Percentiles rank a stretch among this genome's conserved stretches.
phyloP scores from a whole-genome alignment of 2,797 vertebrate species.

The Scarus forsteni region DNA sequence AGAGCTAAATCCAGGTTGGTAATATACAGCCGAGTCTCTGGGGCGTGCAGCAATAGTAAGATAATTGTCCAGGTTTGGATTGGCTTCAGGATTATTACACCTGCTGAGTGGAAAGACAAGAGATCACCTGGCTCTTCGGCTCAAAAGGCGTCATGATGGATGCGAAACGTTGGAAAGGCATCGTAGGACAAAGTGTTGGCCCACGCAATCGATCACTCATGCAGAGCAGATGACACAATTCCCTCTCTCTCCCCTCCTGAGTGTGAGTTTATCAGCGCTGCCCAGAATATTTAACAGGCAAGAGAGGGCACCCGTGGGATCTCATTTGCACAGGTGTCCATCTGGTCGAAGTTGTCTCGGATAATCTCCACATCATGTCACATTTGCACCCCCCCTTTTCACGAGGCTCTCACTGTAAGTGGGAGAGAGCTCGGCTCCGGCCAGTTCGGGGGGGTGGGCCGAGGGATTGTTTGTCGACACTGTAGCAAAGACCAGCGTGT shows the following conservation, averaged over 20 bases:
- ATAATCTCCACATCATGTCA: slow-evolving; percentile 84
- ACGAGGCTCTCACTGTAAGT: slow-evolving; percentile 45
- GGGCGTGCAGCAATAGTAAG: slow-evolving; percentile 17
- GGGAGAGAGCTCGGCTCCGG: slow-evolving; percentile 3
- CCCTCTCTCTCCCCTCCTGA: slow-evolving; percentile 41
- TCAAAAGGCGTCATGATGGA: slow-evolving; percentile 63
- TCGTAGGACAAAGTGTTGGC: slow-evolving; percentile 74
- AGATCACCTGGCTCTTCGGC: slow-evolving; percentile 42
- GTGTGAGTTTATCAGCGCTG: slow-evolving; percentile 70
- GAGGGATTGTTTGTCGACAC: slow-evolving; percentile 64
- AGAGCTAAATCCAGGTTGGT: background rate
- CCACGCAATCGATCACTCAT: slow-evolving; percentile 75
- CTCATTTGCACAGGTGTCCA: slow-evolving; percentile 86
- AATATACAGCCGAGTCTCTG: slow-evolving; percentile 8
- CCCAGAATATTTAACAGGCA: slow-evolving; percentile 80
- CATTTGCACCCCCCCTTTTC: slow-evolving; percentile 78
- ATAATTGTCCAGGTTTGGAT: slow-evolving; percentile 19
- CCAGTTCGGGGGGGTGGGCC: slow-evolving; percentile 37
- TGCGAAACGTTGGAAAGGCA: slow-evolving; percentile 72
- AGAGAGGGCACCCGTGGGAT: slow-evolving; percentile 73
- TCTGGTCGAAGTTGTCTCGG: slow-evolving; percentile 80
- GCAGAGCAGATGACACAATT: slow-evolving; percentile 73
- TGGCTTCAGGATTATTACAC: slow-evolving; percentile 40
- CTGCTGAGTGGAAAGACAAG: slow-evolving; percentile 40
- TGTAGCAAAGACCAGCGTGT: slow-evolving; percentile 61